Percentiles rank a stretch among this genome's conserved stretches.
These are phyloP conservation scores for Tragelaphus imberbis DNA, from an alignment of 2,113 vertebrate genomes.

Conservation along the genomic window DNA sequence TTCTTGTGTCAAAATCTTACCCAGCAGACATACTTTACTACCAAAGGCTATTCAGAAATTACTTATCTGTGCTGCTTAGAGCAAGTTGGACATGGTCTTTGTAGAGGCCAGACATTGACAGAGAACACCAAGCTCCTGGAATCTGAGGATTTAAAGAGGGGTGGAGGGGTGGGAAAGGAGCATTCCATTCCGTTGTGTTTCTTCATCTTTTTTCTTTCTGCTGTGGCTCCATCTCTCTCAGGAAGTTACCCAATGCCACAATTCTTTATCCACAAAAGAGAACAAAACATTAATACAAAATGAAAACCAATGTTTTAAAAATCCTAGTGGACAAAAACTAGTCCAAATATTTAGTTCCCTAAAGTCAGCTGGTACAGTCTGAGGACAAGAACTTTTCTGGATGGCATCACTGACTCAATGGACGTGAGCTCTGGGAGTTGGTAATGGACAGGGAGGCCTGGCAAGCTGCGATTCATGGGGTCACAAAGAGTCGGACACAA, in stretches of 20 bases:
- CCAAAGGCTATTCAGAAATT: conserved; percentile 30
- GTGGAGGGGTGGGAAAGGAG: too few species aligned
- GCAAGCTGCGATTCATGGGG: too few species aligned
- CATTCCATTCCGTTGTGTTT: background rate
- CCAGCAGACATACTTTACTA: background rate
- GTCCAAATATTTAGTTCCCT: conserved; percentile 1
- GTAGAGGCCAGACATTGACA: background rate
- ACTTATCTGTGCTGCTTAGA: background rate
- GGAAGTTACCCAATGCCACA: background rate
- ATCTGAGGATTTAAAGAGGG: background rate
- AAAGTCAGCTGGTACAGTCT: background rate
- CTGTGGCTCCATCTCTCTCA: background rate
- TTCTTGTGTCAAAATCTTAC: background rate
- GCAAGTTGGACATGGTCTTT: background rate
- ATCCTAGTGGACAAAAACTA: background rate
- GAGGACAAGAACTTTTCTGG: too few species aligned
- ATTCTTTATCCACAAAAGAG: background rate
- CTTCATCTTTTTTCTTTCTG: background rate
- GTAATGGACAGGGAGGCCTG: too few species aligned
- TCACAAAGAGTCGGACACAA: too few species aligned
- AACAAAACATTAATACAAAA: background rate
- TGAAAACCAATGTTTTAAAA: background rate
- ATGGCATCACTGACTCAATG: too few species aligned
- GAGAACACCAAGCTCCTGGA: background rate
- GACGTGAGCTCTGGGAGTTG: too few species aligned